Evolutionary conservation across 2,888 invertebrate genomes (phyloP), one percentile per base, ranked within the genome.

Genomic region (Lepeophtheirus nordmannii): DNA sequence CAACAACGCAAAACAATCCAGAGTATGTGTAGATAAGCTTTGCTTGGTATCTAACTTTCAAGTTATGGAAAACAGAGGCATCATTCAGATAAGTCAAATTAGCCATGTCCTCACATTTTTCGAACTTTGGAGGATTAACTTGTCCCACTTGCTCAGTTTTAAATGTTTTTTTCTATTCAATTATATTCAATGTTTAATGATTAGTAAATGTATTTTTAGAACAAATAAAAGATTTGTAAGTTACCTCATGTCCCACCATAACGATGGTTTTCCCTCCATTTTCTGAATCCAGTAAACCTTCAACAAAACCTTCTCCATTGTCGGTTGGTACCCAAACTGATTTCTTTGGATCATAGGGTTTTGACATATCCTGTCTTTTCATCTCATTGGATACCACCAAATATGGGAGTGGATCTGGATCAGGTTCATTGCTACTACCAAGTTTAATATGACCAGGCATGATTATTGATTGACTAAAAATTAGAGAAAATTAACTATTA

Each of bases 1-100:
- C 94, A 73, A 98, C 97, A 75, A 98, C 97, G 80, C 98, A 99
- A 83, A 98, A 98, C 73, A 99, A 87, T 70, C 98, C 98, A 71
- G 97, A 99, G 80, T 98, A 98, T 72, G 98, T 99, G 39, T 65
- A 65, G 53, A 65, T 65, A 10, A 65, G 30, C 58, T 65, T 65
- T 20, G 65, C 58, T 20, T 86, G 87, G 83, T 94, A 94, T 84
- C 94, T 86, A 82, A 91, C 88, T 82, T 91, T 91, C 83, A 94
- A 85, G 82, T 94, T 94, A 84, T 93, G 88, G 79, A 96, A 86
- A 77, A 94, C 94, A 77, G 93, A 92, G 81, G 94, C 94, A 81
- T 94, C 94, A 83, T 96, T 96, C 81, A 94, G 86, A 82, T 93
- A 94, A 79, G 94, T 93, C 86, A 94, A 86, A 81, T 92, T 92